A percentile compares a stretch with the other conserved stretches of the same genome.
Conservation (phyloP, 2,888 invertebrate species). For the Caenorhabditis drosophilae region DNA sequence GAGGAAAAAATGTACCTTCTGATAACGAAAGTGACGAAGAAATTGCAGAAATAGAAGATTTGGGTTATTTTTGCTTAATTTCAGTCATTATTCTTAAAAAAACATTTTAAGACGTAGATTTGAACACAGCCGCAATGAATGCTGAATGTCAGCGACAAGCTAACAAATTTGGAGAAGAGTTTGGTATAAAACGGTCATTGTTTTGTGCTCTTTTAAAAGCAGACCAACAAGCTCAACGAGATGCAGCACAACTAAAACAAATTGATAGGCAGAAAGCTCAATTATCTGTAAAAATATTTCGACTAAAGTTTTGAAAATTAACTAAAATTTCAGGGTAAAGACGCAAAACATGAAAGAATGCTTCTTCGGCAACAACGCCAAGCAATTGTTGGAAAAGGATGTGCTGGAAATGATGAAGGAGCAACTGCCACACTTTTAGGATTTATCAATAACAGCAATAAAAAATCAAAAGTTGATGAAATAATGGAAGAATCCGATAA, state of each 20-base stretch:
- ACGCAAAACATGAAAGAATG: slow-evolving; percentile 59
- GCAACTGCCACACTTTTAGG: slow-evolving; percentile 55
- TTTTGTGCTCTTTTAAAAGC: slow-evolving; percentile 51
- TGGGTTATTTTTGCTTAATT: slow-evolving; percentile 19
- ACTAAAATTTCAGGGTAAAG: slow-evolving; percentile 59
- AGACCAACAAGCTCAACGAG: slow-evolving; percentile 58
- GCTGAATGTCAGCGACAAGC: slow-evolving; percentile 47
- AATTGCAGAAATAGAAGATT: slow-evolving; percentile 33
- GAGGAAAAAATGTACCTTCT: slow-evolving; percentile 19
- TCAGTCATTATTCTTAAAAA: neutral
- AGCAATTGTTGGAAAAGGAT: slow-evolving; percentile 50
- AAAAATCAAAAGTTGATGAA: slow-evolving; percentile 30
- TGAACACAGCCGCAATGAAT: slow-evolving; percentile 46
- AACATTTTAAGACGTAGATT: slow-evolving; percentile 46
- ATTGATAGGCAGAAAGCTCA: slow-evolving; percentile 64
- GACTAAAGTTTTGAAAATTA: no score
- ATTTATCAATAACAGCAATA: slow-evolving; percentile 37
- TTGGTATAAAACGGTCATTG: slow-evolving; percentile 34
- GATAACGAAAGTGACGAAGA: slow-evolving; percentile 40
- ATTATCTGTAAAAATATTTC: no score
- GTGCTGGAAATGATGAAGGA: slow-evolving; percentile 46
- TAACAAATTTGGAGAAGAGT: slow-evolving; percentile 60
- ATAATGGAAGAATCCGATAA: slow-evolving; percentile 27
- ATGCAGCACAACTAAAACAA: slow-evolving; percentile 58
- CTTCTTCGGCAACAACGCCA: slow-evolving; percentile 56